Conservation (phyloP, 2,113 vertebrate species). For the Nasalis larvatus region DNA sequence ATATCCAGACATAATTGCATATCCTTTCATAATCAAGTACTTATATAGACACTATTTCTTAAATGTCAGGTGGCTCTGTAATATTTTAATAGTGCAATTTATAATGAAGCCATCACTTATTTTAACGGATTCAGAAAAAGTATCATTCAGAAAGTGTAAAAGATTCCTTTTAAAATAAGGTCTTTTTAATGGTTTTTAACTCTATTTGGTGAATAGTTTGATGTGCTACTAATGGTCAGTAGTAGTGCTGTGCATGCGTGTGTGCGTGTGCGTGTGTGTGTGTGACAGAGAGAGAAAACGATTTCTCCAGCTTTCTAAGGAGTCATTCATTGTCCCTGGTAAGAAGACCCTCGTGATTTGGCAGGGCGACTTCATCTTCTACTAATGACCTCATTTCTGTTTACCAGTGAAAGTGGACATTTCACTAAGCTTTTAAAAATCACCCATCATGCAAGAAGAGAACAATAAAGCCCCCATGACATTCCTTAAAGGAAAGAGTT, state of each 20-base stretch:
- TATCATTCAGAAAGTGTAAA: neutral
- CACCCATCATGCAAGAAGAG: neutral
- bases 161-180: neutral
- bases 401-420: neutral
- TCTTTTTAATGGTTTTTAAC: neutral
- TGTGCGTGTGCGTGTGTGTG: neutral
- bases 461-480: neutral
- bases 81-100: neutral
- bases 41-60: neutral
- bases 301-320: neutral
- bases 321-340: neutral
- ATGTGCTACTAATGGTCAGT: neutral
- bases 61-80: neutral
- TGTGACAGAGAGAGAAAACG: neutral
- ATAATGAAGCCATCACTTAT: neutral
- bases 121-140: neutral
- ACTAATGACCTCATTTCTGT: constrained; percentile 27
- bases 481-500: neutral
- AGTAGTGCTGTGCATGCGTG: neutral
- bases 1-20: neutral
- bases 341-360: neutral
- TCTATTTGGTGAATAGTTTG: neutral
- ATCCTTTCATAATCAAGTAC: neutral
- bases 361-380: neutral
- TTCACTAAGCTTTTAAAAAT: constrained; percentile 11